These are phyloP conservation scores for Dromiciops gliroides DNA, from an alignment of 2,113 vertebrate genomes.

Conservation along the genomic window DNA sequence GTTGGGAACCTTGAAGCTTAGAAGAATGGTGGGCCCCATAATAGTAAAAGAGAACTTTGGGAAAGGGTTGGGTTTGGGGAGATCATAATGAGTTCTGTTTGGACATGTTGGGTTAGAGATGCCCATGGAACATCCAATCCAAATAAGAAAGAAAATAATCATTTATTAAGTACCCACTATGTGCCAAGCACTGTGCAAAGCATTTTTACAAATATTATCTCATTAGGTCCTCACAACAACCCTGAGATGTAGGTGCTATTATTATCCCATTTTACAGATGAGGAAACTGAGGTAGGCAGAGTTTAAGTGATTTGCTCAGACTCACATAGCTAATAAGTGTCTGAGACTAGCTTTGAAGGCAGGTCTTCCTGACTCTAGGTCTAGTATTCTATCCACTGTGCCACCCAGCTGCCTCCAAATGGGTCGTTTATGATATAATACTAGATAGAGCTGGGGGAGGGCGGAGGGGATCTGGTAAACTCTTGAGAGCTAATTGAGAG, in stretches of 20 bases:
- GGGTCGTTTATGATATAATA: background rate
- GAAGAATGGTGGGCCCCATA: background rate
- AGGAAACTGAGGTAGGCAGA: background rate
- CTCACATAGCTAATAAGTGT: background rate
- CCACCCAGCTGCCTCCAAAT: background rate
- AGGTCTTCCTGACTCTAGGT: background rate
- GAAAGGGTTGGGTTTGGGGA: background rate
- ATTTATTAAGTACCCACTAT: background rate
- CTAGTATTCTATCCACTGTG: background rate
- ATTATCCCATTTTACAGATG: background rate
- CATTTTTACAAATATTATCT: background rate
- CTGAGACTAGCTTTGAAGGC: background rate
- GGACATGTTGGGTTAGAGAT: background rate
- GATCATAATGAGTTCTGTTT: background rate
- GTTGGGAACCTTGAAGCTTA: background rate
- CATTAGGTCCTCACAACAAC: background rate
- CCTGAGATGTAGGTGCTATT: background rate
- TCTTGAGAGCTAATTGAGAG: background rate
- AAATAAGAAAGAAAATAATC: background rate
- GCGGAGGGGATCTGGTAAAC: background rate
- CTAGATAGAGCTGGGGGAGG: background rate
- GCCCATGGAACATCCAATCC: background rate
- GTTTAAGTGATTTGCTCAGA: background rate
- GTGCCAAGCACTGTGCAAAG: background rate
- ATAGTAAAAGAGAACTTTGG: background rate